Percentiles rank a stretch among this genome's conserved stretches.
phyloP scores from a whole-genome alignment of 2,113 vertebrate species.

The Chionis minor region DNA sequence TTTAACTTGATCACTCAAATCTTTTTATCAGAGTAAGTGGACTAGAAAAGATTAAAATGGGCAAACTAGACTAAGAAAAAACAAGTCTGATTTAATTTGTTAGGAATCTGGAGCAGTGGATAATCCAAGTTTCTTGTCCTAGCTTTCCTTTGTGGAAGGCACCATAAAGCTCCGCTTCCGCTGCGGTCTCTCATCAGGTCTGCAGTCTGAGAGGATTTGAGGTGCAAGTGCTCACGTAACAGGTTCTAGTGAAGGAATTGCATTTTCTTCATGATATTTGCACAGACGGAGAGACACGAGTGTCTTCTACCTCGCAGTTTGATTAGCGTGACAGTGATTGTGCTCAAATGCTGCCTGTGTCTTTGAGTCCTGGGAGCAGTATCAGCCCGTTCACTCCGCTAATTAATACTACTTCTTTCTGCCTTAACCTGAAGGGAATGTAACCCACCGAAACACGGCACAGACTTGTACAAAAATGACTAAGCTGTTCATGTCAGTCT shows the following conservation, averaged over 20 bases:
- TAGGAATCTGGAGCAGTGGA: neutral
- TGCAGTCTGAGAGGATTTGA: accelerated
- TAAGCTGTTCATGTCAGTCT: neutral
- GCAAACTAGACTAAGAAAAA: neutral
- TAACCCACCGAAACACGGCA: neutral
- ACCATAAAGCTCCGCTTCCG: accelerated
- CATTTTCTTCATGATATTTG: accelerated
- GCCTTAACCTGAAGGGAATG: neutral
- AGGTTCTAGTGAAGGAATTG: neutral
- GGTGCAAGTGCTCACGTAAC: accelerated
- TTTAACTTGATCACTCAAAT: neutral
- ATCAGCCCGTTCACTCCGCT: neutral
- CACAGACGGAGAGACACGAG: neutral
- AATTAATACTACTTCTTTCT: neutral
- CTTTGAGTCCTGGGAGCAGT: neutral
- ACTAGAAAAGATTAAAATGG: neutral
- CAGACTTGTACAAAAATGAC: accelerated
- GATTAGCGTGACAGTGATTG: neutral
- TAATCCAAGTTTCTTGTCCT: neutral
- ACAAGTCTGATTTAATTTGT: neutral
- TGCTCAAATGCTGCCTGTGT: neutral
- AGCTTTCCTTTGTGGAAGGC: neutral
- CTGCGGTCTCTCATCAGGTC: neutral
- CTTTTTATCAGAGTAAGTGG: neutral
- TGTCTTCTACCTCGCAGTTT: neutral